These are phyloP conservation scores for Alsophila aescularia DNA, from an alignment of 2,888 invertebrate genomes.

Conservation along the genomic window DNA sequence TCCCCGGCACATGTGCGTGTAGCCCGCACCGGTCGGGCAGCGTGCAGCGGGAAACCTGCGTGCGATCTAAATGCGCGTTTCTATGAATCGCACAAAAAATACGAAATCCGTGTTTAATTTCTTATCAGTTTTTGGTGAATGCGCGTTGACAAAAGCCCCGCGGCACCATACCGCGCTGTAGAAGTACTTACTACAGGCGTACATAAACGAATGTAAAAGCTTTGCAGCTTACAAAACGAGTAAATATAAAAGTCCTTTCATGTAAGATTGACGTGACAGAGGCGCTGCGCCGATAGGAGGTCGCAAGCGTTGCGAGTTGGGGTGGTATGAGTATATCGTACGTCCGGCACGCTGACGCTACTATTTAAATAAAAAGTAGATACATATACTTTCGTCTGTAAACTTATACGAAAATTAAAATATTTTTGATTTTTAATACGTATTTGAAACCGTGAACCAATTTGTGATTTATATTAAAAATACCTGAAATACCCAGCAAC, in stretches of 20 bases:
- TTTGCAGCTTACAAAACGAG: conserved; percentile 22
- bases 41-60: neutral
- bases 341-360: neutral
- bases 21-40: neutral
- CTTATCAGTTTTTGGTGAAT: conserved; percentile 17
- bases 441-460: too few species aligned
- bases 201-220: conserved; percentile 42
- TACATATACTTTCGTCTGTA: too few species aligned
- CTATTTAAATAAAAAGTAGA: too few species aligned
- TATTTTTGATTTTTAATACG: too few species aligned
- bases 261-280: conserved; percentile 51
- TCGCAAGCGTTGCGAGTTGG: neutral
- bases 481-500: too few species aligned
- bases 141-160: conserved; percentile 37
- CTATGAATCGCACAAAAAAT: conserved; percentile 17
- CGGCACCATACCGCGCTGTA: neutral
- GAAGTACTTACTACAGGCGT: conserved; percentile 10
- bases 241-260: conserved; percentile 54
- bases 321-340: neutral
- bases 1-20: neutral
- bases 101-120: conserved; percentile 7
- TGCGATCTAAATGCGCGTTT: neutral
- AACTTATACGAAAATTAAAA: too few species aligned
- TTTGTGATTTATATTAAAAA: too few species aligned
- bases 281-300: conserved; percentile 43